Conservation (phyloP, 1,140 invertebrate species). For the Dinoponera quadriceps region DNA sequence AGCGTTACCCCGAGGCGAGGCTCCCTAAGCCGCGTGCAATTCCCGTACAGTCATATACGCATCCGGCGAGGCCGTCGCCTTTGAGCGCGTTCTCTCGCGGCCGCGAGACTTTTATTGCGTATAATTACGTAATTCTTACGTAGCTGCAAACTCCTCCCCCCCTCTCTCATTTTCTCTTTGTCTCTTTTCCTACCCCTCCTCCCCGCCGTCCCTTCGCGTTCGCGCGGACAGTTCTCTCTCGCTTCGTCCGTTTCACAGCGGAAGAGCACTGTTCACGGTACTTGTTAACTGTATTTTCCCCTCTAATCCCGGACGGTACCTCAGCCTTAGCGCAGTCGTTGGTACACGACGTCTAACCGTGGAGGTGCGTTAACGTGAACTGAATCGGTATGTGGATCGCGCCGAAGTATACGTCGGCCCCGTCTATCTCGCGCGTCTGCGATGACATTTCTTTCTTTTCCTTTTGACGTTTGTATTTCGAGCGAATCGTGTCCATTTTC, state of each 20-base stretch:
- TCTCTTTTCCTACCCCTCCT: neutral
- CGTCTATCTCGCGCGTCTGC: no score
- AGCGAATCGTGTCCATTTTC: no score
- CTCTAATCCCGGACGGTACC: conserved; percentile 20
- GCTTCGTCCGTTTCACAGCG: conserved; percentile 4
- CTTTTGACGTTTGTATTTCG: no score
- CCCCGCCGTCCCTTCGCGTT: neutral
- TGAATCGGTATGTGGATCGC: no score
- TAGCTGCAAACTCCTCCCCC: neutral
- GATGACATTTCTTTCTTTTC: no score
- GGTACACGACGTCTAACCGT: no score
- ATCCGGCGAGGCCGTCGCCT: conserved; percentile 11
- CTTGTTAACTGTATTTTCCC: conserved; percentile 9
- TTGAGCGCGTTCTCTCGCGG: conserved; percentile 36
- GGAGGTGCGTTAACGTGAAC: no score
- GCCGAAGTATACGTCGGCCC: no score
- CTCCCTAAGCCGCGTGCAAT: conserved; percentile 38
- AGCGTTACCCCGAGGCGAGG: conserved; percentile 17
- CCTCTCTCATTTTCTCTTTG: neutral
- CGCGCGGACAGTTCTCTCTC: neutral
- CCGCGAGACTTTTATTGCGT: conserved; percentile 41
- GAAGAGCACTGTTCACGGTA: neutral
- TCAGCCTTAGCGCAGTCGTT: no score
- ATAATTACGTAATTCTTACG: conserved; percentile 51
- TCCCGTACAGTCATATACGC: conserved; percentile 16